Conservation (phyloP, 2,888 invertebrate species). For the Calliphora vomitoria region DNA sequence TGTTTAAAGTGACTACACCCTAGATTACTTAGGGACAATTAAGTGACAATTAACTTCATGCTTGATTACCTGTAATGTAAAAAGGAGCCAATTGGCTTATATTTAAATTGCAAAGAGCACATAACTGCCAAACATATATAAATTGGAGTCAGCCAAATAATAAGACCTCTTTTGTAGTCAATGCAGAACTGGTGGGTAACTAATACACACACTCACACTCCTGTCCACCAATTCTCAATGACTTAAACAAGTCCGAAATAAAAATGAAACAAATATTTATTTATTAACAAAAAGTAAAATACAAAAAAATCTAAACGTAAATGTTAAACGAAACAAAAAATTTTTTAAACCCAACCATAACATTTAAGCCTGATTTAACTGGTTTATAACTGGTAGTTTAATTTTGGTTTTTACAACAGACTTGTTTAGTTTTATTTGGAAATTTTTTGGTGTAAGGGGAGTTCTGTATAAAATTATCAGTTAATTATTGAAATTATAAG, state of each 20-base stretch:
- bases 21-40: no score
- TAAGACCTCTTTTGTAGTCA: no score
- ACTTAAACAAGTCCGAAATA: constrained; percentile 18
- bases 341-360: constrained; percentile 47
- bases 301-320: not conserved
- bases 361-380: constrained; percentile 65
- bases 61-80: no score
- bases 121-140: no score
- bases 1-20: no score
- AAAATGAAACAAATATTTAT: constrained; percentile 36
- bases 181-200: no score
- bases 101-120: no score
- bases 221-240: not conserved
- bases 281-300: constrained; percentile 17
- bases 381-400: constrained; percentile 53
- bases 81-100: no score
- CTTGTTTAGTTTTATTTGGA: constrained; percentile 9
- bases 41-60: no score
- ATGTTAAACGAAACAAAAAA: not conserved
- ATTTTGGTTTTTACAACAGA: constrained; percentile 36
- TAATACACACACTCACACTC: not conserved
- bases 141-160: no score
- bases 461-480: not conserved
- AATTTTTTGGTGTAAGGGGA: not conserved
- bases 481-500: no score